Conservation (phyloP, 2,797 vertebrate genomes). For the Limnodromus scolopaceus region DNA sequence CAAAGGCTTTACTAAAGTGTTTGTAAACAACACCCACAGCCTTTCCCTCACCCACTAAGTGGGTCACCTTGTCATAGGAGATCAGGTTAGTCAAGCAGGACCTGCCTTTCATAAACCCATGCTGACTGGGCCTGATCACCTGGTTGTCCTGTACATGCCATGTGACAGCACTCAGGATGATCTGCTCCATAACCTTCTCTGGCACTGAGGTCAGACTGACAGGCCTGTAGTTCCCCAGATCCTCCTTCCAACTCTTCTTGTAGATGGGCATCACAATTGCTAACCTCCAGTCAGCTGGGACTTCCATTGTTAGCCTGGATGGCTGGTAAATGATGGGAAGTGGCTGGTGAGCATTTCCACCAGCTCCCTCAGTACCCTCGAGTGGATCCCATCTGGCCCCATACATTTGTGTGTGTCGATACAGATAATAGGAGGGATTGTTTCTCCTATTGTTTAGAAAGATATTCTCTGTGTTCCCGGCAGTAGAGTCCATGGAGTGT, state of each 20-base stretch:
- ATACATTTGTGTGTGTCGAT: not conserved
- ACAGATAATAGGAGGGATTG: not conserved
- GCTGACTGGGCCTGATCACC: not conserved
- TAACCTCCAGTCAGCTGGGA: not conserved
- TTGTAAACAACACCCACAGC: not conserved
- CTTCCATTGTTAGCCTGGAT: not conserved
- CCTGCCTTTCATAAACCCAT: not conserved
- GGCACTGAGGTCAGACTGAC: not conserved
- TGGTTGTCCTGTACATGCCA: not conserved
- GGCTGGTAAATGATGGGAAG: not conserved
- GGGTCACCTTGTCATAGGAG: not conserved
- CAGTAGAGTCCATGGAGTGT: not conserved
- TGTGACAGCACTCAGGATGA: not conserved
- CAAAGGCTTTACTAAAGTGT: not conserved
- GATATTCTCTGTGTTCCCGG: not conserved
- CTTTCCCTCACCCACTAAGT: not conserved
- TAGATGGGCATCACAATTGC: not conserved
- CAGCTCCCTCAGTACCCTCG: not conserved
- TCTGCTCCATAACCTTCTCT: not conserved
- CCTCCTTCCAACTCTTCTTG: not conserved
- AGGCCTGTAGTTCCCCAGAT: not conserved
- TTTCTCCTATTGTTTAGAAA: not conserved
- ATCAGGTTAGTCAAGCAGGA: not conserved
- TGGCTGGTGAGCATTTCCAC: not conserved
- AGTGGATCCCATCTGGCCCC: not conserved